A percentile compares a stretch with the other conserved stretches of the same genome.
phyloP scores from a whole-genome alignment of 2,888 invertebrate species.

The Hyles lineata region DNA sequence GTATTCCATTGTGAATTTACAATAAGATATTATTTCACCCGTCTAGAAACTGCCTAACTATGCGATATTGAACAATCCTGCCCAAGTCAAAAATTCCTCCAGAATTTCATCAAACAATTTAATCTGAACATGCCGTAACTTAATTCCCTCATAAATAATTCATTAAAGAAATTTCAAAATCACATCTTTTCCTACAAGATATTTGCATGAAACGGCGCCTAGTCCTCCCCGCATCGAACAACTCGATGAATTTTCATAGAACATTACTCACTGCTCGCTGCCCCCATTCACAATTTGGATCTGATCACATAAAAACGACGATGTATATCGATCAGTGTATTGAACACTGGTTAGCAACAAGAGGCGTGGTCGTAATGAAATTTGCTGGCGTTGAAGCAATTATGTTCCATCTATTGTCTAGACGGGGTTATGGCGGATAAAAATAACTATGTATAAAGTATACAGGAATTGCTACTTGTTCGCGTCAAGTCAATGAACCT shows the following conservation, averaged over 20 bases:
- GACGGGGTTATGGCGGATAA: conserved; percentile 41
- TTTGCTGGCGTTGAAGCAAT: conserved; percentile 49
- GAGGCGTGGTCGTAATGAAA: conserved; percentile 41
- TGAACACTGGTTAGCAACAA: conserved; percentile 38
- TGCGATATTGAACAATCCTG: background rate
- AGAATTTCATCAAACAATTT: background rate
- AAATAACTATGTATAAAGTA: background rate
- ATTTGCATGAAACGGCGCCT: conserved; percentile 34
- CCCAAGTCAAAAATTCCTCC: background rate
- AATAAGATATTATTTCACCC: too few species aligned
- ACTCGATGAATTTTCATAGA: conserved; percentile 20
- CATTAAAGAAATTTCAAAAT: background rate
- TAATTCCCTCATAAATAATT: conserved; percentile 15
- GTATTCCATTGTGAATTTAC: too few species aligned
- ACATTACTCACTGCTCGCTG: conserved; percentile 35
- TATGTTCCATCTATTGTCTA: conserved; percentile 57
- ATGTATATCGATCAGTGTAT: conserved; percentile 41
- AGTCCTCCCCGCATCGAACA: conserved; percentile 24
- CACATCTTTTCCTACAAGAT: conserved; percentile 1
- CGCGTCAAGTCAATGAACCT: conserved; percentile 6
- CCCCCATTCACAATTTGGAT: conserved; percentile 17
- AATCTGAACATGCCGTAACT: conserved; percentile 1
- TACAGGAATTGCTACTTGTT: background rate
- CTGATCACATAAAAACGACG: conserved; percentile 36
- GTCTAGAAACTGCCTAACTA: background rate